Evolutionary conservation across 2,888 invertebrate genomes (phyloP).

Genomic region (Chouioia cunea): DNA sequence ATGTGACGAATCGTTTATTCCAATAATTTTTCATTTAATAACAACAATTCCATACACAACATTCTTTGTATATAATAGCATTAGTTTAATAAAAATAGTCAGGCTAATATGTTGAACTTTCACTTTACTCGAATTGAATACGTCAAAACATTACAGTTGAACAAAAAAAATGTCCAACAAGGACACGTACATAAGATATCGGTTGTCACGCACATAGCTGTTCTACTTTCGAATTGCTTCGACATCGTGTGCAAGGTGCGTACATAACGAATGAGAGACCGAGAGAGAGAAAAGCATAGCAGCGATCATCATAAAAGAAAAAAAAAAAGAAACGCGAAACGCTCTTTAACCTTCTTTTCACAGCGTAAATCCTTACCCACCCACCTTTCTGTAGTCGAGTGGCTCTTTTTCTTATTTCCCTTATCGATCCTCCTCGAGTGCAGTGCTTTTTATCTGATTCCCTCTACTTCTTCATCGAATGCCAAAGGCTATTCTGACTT

Average conservation of each 20-base stretch:
- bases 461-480: slow-evolving; percentile 25
- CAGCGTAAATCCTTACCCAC: neutral
- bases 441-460: slow-evolving; percentile 20
- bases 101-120: too few species aligned
- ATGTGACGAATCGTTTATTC: too few species aligned
- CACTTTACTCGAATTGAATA: too few species aligned
- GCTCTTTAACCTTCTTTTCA: slow-evolving; percentile 39
- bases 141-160: neutral
- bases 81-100: too few species aligned
- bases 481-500: slow-evolving; percentile 8
- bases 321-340: slow-evolving; percentile 14
- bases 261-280: neutral
- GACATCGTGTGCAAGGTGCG: slow-evolving; percentile 22
- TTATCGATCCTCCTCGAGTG: slow-evolving; percentile 36
- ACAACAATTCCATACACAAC: too few species aligned
- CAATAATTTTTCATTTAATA: too few species aligned
- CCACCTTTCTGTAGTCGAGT: neutral
- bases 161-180: neutral
- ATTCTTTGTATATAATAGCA: too few species aligned
- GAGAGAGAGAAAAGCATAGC: neutral
- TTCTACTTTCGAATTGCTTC: slow-evolving; percentile 46
- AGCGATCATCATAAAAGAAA: slow-evolving; percentile 2
- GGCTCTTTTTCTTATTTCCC: slow-evolving; percentile 25
- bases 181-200: neutral
- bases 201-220: slow-evolving; percentile 24